Evolutionary conservation across 2,113 vertebrate genomes (phyloP), one percentile per base, ranked within the genome.

Genomic region (Pelecanus crispus): DNA sequence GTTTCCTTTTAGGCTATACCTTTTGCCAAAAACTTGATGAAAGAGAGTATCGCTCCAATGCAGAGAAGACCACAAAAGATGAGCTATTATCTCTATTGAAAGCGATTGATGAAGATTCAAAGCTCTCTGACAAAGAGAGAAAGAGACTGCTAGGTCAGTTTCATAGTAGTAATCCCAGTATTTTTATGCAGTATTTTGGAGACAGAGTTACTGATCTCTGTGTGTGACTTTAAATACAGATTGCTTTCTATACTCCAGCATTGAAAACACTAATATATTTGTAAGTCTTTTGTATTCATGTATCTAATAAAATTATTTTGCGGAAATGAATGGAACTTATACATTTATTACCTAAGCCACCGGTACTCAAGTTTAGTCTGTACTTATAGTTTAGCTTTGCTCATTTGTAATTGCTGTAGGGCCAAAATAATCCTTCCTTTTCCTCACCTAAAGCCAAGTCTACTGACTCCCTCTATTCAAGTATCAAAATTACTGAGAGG

Each of bases 111-210:
- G 98, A 99, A 91, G 99, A 99, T 96, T 95, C 98, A 24, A 99
- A 97, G 88, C 97, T 99, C 42, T 98, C 99, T 70, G 72, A 97
- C 73, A 99, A 99, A 97, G 99, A 99, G 71, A 99, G 98, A 97
- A 99, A 98, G 79, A 98, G 98, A 26, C 94, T 99, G 86, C 98
- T 99, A 68, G 98, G 98, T 88, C 99, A 99, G 78, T 99, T 99
- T 97, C 99, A 99, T 58, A 99, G 98, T 97, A 99, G 98, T 89
- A 99, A 99, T 72, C 99, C 99, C 8, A 98, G 98, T 53, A 98
- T 99, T 95, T 99, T 99, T 96, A 98, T 98, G 94, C 98, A 99
- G 71, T 99, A 99, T 98, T 99, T 99, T 98, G 99, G 99, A 93
- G 98, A 98, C 73, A 98, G 98, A 98, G 92, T 98, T 95, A 98